Base-by-base conservation (phyloP, 2,888 invertebrate genomes). In the Eudemis profundana region DNA sequence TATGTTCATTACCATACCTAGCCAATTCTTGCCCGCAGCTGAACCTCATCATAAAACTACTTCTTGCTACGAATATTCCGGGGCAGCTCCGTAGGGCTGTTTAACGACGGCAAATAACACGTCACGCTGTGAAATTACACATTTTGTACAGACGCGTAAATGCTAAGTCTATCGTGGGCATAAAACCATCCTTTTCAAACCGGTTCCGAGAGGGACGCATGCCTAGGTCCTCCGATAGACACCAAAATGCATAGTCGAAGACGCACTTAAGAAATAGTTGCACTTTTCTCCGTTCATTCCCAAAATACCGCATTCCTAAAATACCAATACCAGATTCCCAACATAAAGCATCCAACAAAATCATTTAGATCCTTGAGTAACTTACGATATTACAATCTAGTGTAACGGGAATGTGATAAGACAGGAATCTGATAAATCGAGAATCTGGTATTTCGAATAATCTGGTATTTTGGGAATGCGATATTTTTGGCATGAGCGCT, bases 1-100 rank as follows among this genome's bases (percentile, higher is more conserved):
- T 27, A 27, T 27, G 7, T 2, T 5, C 2, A 33, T 8, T 10
- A 5, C 10, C 8, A 10, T 38, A 23, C 40, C 50, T 59, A 46
- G 65, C 65, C 65, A 33, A 29, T 14, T 65, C 65, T 65, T 65
- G 59, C 65, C 65, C 14, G 50, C 59, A 64, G 59, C 65, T 53
- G 59, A 47, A 59, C 47, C 33, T 50, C 49, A 57, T 64, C 64
- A 51, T 59, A 47, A 56, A 64, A 44, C 42, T 63, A 57, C 47
- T 54, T 62, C 53, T 53, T 46, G 46, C 53, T 47, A 47, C 63
- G 50, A 57, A 51, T 51, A 64, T 57, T 64, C 57, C 44, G 57
- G 42, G 44, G 19, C 50, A 51, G 19, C 50, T 36, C 44, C 44
- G 42, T 42, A 57, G 50, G 49, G 56, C 50, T 23, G 62, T 64